Evolutionary conservation across 2,113 vertebrate species (phyloP), one percentile per base, ranked within the genome.

Genomic region (Lophochroa leadbeateri): DNA sequence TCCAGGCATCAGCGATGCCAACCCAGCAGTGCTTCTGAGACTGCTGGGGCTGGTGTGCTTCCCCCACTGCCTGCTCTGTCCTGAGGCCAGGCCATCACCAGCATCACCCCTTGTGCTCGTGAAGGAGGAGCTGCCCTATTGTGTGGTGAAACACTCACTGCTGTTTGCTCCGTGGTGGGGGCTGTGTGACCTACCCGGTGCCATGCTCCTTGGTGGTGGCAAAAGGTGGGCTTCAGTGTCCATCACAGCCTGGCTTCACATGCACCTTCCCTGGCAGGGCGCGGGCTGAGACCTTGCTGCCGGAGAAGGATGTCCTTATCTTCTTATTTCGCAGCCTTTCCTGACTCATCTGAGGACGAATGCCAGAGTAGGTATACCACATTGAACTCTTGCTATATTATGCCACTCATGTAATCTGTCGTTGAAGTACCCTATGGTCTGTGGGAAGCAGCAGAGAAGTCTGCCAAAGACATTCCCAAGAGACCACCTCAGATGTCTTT

Each of bases 81-180:
- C 46, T 52, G 88, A 25, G 52, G 21, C 28, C 19, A 11, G 79
- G 37, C 58, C 43, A 16, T 5, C 44, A 25, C 10, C 84, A 64
- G 23, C 58, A 10, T 7, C 0, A 8, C 2, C 3, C 4, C 16
- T 31, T 3, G 27, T 52, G 49, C 33, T 31, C 23, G n/a, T 21
- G 80, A 16, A 11, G 47, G 43, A 81, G 47, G 24, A 9, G 25
- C 17, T 79, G 35, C 15, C 31, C 76, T 13, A 3, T 15, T 58
- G 21, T 0, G 1, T 17, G 52, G 0, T 63, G 55, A 15, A 83
- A 10, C 52, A 20, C 21, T 2, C 0, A 0, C 5, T 83, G 35
- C 10, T 68, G 19, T 47, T 61, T 57, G 21, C 28, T 70, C 50
- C 6, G 0, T 6, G 10, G 37, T 4, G 0, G 7, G 18, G 15